phyloP scores from a whole-genome alignment of 2,888 invertebrate genomes.

The Hermodice carunculata region DNA sequence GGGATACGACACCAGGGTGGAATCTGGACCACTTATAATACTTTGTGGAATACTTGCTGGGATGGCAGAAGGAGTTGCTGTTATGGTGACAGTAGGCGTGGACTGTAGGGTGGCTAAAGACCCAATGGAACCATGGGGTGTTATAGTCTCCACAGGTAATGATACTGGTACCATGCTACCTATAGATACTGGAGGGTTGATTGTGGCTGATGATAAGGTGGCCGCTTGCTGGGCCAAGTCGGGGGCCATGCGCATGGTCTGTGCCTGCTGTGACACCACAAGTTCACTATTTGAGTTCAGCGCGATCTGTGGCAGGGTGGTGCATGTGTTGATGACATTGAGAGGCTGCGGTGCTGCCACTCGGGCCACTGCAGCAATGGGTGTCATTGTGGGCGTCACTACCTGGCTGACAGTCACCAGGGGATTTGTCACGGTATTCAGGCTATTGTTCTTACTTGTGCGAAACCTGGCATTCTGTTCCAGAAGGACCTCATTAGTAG shows the following conservation, averaged over 20 bases:
- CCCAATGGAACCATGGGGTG: slow-evolving; percentile 12
- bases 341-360: slow-evolving; percentile 38
- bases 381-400: slow-evolving; percentile 68
- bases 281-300: slow-evolving; percentile 35
- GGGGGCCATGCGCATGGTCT: background rate
- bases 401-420: slow-evolving; percentile 63
- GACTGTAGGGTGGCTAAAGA: slow-evolving; percentile 5
- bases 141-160: slow-evolving; percentile 1
- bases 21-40: slow-evolving; percentile 14
- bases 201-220: slow-evolving; percentile 18
- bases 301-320: slow-evolving; percentile 26
- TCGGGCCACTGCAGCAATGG: slow-evolving; percentile 71
- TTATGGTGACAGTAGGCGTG: slow-evolving; percentile 12
- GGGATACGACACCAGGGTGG: slow-evolving; percentile 40
- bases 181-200: slow-evolving; percentile 7
- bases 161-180: slow-evolving; percentile 21
- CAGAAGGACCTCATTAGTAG: slow-evolving; percentile 83
- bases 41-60: background rate
- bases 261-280: slow-evolving; percentile 32
- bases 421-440: slow-evolving; percentile 49
- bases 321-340: slow-evolving; percentile 32
- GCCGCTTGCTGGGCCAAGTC: slow-evolving; percentile 8
- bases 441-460: slow-evolving; percentile 54
- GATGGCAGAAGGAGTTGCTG: background rate
- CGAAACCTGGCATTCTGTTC: slow-evolving; percentile 83